phyloP scores from a whole-genome alignment of 2,888 invertebrate species.

The Schrankia costaestrigalis region DNA sequence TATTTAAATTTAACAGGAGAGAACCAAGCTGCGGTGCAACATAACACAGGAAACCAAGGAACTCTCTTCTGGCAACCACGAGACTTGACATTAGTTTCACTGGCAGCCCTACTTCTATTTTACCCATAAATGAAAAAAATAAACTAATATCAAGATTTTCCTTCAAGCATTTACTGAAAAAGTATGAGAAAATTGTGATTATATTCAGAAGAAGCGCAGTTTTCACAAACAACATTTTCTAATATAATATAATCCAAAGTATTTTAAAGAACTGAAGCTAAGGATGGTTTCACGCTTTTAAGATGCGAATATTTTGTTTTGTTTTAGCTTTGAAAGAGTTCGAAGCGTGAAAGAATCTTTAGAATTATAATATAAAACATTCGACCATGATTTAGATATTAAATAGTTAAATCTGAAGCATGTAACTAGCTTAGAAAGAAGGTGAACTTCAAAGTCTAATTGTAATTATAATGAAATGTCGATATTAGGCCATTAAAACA shows the following conservation, averaged over 20 bases:
- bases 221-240: conserved; percentile 1
- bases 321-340: too few species aligned
- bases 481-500: conserved; percentile 2
- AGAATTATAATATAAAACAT: conserved; percentile 12
- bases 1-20: conserved; percentile 63
- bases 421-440: conserved; percentile 16
- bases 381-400: conserved; percentile 22
- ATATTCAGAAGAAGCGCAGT: conserved; percentile 1
- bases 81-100: conserved; percentile 46
- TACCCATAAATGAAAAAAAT: conserved; percentile 43
- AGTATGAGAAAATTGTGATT: not conserved
- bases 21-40: conserved; percentile 83
- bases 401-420: conserved; percentile 9
- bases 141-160: too few species aligned
- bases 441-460: conserved; percentile 14
- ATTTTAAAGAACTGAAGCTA: conserved; percentile 1
- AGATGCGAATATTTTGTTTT: too few species aligned
- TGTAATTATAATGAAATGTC: conserved; percentile 10
- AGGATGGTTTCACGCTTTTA: not conserved
- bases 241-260: not conserved
- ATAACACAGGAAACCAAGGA: conserved; percentile 82
- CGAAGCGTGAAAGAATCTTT: conserved; percentile 1
- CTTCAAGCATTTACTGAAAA: not conserved
- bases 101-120: conserved; percentile 48
- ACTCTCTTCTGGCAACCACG: conserved; percentile 61